Evolutionary conservation across 2,888 invertebrate genomes (phyloP).

Genomic region (Seladonia tumulorum): DNA sequence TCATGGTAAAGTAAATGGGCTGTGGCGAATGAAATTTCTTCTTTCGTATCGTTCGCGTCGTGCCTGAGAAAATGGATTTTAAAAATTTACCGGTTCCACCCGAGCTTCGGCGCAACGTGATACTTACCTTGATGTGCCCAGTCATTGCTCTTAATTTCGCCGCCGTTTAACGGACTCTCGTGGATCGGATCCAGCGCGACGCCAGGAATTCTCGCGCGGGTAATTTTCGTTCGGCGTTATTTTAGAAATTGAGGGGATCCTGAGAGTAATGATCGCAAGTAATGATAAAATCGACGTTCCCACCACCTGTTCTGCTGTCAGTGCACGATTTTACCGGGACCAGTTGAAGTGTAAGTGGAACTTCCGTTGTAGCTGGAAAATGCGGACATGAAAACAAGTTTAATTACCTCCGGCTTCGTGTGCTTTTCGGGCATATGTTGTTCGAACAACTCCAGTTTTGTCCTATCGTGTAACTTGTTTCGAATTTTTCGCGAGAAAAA

Average conservation of each 20-base stretch:
- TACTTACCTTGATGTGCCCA: not conserved
- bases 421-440: not conserved
- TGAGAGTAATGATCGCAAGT: not conserved
- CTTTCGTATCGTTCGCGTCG: not conserved
- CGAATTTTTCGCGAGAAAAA: not conserved
- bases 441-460: not conserved
- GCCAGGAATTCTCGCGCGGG: not conserved
- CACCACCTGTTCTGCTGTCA: not conserved
- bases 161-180: not conserved
- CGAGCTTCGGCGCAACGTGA: not conserved
- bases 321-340: not conserved
- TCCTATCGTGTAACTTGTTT: not conserved
- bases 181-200: not conserved
- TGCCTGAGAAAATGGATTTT: constrained; percentile 18
- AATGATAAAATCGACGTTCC: not conserved
- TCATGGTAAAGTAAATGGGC: not conserved
- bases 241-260: not conserved
- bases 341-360: not conserved
- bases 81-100: not conserved
- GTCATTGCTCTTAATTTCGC: not conserved
- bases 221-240: not conserved
- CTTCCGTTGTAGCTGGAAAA: not conserved
- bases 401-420: not conserved
- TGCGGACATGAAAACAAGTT: not conserved
- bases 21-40: not conserved